Base-by-base conservation (phyloP, 1,140 invertebrate species). In the Bombus terrestris region DNA sequence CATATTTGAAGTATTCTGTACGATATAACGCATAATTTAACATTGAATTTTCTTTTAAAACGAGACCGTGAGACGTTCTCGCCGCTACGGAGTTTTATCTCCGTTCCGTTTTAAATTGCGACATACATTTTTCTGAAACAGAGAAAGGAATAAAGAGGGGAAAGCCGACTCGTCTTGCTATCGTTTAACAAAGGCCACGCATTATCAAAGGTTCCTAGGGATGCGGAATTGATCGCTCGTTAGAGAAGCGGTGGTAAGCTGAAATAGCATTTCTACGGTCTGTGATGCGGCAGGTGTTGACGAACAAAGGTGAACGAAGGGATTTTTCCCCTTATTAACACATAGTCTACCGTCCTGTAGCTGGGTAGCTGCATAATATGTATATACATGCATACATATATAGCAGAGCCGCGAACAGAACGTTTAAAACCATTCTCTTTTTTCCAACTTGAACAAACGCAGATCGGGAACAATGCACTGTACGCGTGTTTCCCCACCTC, bases 301-400 rank as follows among this genome's bases (percentile, higher is more conserved):
- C 76, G 87, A 83, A 88, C 81, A 87, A 88, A 80, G 76, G 37
- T 43, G 57, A 75, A 72, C 72, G 37, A 71, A 43, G 66, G 41
- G 64, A 85, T 85, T 76, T 81, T 66, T 41, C 57, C 68, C 64
- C 41, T 85, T 89, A 89, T 89, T 89, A 89, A 89, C 28, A 0
- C 28, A 3, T 89, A 85, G 68, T 81, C 47, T 77, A 41, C 47
- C 77, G 37, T 71, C 22, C 47, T 22, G 5, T 53, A 22, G 18
- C 47, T 53, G 15, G 1, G 6, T 53, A 53, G 18, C 15, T 53
- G 47, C 47, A 2, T 53, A 53, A 53, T 22, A 22, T 8, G 18
- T 22, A 53, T 8, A 22, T 53, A 53, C 47, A 53, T 6, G 18
- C 47, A 22, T 75, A 57, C 37, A 32, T 62, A 62, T 32, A 37